phyloP scores from a whole-genome alignment of 2,888 invertebrate species.

The Dendrolimus pini region DNA sequence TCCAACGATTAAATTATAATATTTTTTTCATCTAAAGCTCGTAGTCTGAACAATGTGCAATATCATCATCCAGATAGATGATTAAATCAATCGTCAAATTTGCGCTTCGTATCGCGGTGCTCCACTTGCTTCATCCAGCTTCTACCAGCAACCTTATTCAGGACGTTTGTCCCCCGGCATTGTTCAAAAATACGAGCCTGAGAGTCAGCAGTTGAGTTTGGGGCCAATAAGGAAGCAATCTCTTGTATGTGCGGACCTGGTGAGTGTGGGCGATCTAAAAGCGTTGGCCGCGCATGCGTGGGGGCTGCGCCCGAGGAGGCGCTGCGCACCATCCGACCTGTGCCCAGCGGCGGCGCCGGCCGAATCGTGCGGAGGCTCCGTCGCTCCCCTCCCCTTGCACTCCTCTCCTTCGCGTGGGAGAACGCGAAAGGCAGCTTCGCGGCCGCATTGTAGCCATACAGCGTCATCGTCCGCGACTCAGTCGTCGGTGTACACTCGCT shows the following conservation, averaged over 20 bases:
- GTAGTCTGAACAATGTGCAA: no score
- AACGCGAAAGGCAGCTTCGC: conserved; percentile 70
- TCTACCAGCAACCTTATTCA: no score
- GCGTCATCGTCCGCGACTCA: conserved; percentile 62
- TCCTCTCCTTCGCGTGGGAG: conserved; percentile 49
- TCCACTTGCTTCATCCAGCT: no score
- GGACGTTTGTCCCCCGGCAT: no score
- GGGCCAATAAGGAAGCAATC: conserved; percentile 15
- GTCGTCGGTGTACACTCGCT: conserved; percentile 54
- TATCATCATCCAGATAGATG: no score
- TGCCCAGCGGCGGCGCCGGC: conserved; percentile 25
- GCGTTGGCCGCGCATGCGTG: conserved; percentile 54
- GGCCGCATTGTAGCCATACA: conserved; percentile 71
- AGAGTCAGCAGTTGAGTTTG: no score
- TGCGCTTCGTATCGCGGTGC: no score
- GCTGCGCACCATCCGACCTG: conserved; percentile 74
- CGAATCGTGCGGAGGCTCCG: conserved; percentile 43
- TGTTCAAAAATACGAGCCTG: no score
- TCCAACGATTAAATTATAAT: no score
- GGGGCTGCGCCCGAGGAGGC: conserved; percentile 66
- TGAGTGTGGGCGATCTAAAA: conserved; percentile 53
- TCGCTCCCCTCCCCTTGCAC: conserved; percentile 31
- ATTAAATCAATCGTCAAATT: no score
- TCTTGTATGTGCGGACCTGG: conserved; percentile 23
- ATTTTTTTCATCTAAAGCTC: no score